Conservation (phyloP, 2,113 vertebrate species). For the Scomber japonicus region DNA sequence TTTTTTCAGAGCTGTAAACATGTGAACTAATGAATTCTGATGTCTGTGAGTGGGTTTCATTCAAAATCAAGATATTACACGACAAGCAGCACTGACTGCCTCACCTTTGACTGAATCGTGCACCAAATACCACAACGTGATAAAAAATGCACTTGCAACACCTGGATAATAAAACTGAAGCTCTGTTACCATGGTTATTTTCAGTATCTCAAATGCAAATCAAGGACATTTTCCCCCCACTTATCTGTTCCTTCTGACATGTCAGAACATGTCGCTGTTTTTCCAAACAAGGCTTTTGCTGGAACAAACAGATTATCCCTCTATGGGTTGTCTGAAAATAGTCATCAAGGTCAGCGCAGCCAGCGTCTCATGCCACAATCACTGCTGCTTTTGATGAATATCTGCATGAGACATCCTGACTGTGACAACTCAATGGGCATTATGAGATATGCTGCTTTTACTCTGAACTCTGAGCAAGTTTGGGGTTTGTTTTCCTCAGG, state of each 20-base stretch:
- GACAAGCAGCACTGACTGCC: constrained; percentile 9
- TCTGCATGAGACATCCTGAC: not conserved
- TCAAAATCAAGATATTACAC: constrained; percentile 21
- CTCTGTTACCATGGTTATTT: constrained; percentile 58
- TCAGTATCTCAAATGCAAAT: constrained; percentile 33
- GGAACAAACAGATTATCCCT: constrained; percentile 57
- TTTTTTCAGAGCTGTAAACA: too few relatives aligned
- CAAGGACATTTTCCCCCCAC: constrained; percentile 7
- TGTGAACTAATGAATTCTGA: not conserved
- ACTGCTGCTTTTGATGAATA: constrained; percentile 26
- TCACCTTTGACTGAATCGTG: not conserved
- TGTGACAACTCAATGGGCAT: not conserved
- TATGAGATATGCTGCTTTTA: not conserved
- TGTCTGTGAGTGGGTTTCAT: not conserved
- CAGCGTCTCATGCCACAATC: not conserved
- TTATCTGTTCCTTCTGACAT: constrained; percentile 37
- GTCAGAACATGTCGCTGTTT: constrained; percentile 60
- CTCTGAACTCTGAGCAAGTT: constrained; percentile 9
- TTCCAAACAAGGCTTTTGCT: constrained; percentile 34
- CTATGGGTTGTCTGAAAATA: constrained; percentile 30
- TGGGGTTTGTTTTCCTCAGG: constrained; percentile 25
- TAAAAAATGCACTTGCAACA: constrained; percentile 34
- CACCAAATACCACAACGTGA: constrained; percentile 5
- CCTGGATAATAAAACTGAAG: not conserved
- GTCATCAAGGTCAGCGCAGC: constrained; percentile 52